Evolutionary conservation across 2,113 vertebrate species (phyloP).

Genomic region (Herpetotheres cachinnans): DNA sequence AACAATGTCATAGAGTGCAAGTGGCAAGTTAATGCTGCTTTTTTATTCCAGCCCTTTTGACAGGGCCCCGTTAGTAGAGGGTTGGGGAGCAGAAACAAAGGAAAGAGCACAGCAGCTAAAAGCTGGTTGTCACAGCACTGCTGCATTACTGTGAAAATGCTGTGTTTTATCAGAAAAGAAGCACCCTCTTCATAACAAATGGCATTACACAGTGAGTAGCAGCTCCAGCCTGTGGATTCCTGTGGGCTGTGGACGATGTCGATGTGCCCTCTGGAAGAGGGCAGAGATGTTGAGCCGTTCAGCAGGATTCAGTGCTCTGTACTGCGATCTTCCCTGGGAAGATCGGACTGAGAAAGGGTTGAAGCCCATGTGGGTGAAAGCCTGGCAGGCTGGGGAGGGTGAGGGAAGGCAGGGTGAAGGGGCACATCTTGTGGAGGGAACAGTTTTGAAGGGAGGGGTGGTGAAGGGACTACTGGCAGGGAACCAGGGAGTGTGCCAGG

Average conservation of each 20-base stretch:
- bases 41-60: conserved; percentile 6
- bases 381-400: neutral
- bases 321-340: neutral
- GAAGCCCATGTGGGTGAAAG: neutral
- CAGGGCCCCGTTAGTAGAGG: neutral
- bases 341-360: neutral
- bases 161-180: neutral
- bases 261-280: neutral
- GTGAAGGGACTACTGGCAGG: neutral
- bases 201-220: neutral
- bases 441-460: neutral
- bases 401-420: neutral
- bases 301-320: neutral
- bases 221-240: neutral
- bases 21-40: neutral
- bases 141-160: neutral
- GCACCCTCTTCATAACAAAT: neutral
- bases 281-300: neutral
- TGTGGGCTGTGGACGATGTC: neutral
- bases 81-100: neutral
- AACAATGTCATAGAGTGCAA: neutral
- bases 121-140: neutral
- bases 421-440: neutral
- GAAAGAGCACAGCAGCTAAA: neutral
- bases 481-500: neutral